Base-by-base conservation (phyloP, 2,888 invertebrate species). In the Drosophila mimica region DNA sequence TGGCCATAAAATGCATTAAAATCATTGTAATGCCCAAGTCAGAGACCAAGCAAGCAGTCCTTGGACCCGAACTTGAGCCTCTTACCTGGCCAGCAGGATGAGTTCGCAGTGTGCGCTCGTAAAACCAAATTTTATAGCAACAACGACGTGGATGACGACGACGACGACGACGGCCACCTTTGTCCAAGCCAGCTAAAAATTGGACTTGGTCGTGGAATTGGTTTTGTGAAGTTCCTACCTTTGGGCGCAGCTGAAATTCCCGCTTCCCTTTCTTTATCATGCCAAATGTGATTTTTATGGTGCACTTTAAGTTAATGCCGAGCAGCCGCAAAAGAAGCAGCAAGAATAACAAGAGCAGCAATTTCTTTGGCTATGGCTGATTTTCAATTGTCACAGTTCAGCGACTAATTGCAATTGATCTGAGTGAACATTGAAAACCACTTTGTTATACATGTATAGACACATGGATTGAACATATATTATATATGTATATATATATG, bases 1-100 rank as follows among this genome's bases (percentile, higher is more conserved):
- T 57, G 71, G 71, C 74, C 82, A 87, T 87, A 80, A 87, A 87
- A 78, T 40, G 76, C 91, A 87, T 90, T 87, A 87, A 87, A 87
- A 89, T 90, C 87, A 87, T 87, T 87, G 87, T 87, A 87, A 90
- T 89, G 89, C 74, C 89, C 89, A 70, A 57, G 83, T 74, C 85
- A 68, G 74, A 74, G 82, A 65, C 79, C 74, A 79, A 53, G 15
- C 46, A 25, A 38, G 38, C 25, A 20, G 52, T 60, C 59, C 69
- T 60, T 48, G 38, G 46, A 36, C 57, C 9, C 43, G 28, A 38
- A 57, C 62, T 64, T 66, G 68, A 48, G 57, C 56, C 81, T 56
- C 70, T 88, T 79, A 89, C 90, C 90, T 82, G 82, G 81, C 59
- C 74, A 33, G 54, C 60, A 65, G 83, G 73, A 78, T 75, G 74